These are phyloP conservation scores for Xenopus tropicalis DNA, from an alignment of 2,113 vertebrate species.

Conservation along the genomic window UCB_Xtro_10.0 CM004446.2:21240001-21240500, in stretches of 20 bases:
- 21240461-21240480: constrained; percentile 32
- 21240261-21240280: constrained; percentile 23
- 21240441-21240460: constrained; percentile 8
- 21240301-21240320: constrained; percentile 37
- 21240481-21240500: constrained; percentile 15
- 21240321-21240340: constrained; percentile 30
- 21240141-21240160: too few relatives aligned
- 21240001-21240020: too few relatives aligned
- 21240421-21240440: constrained; percentile 8
- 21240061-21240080: too few relatives aligned
- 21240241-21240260: constrained; percentile 35
- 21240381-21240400: constrained; percentile 16
- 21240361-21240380: constrained; percentile 34
- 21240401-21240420: constrained; percentile 8
- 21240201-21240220: constrained; percentile 37
- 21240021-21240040: too few relatives aligned
- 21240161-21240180: background rate
- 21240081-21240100: too few relatives aligned
- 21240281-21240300: constrained; percentile 37
- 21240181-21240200: constrained; percentile 13
- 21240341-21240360: constrained; percentile 10
- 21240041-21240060: too few relatives aligned
- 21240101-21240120: too few relatives aligned
- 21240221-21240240: constrained; percentile 34
- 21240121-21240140: too few relatives aligned